Percentiles rank a stretch among this genome's conserved stretches.
Evolutionary conservation across 64 coral and sea anemone genomes (phyloP).

Genomic region (Stylophora pistillata): DNA sequence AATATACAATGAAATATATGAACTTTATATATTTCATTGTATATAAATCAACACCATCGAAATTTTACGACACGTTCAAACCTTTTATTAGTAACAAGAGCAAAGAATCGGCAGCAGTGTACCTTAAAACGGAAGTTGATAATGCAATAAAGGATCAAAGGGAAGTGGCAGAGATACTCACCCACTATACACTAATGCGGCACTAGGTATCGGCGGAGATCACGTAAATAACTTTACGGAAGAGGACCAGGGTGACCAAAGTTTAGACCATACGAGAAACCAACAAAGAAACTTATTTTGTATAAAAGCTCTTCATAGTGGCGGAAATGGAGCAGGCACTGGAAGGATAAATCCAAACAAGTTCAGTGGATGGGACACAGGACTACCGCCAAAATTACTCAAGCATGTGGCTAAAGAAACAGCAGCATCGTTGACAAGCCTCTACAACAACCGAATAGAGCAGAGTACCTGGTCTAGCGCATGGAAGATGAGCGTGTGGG

Average conservation of each 20-base stretch:
- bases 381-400: constrained; percentile 12
- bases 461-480: neutral
- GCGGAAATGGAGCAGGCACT: neutral
- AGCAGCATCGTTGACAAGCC: constrained; percentile 2
- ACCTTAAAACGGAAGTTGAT: constrained; percentile 8
- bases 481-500: no score
- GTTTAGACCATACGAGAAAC: constrained; percentile 5
- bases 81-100: constrained; percentile 33
- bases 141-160: constrained; percentile 9
- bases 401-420: constrained; percentile 32
- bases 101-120: constrained; percentile 21
- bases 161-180: constrained; percentile 37
- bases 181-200: constrained; percentile 41
- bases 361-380: constrained; percentile 36
- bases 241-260: constrained; percentile 16
- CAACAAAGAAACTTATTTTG: neutral
- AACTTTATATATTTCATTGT: no score
- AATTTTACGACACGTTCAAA: constrained; percentile 44
- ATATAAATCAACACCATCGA: constrained; percentile 1
- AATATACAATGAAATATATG: no score
- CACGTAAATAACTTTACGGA: constrained; percentile 11
- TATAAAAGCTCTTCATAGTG: neutral
- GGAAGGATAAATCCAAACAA: constrained; percentile 33
- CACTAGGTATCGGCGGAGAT: constrained; percentile 28
- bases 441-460: constrained; percentile 29